Base-by-base conservation (phyloP, 1,140 invertebrate genomes). In the Nylanderia fulva region DNA sequence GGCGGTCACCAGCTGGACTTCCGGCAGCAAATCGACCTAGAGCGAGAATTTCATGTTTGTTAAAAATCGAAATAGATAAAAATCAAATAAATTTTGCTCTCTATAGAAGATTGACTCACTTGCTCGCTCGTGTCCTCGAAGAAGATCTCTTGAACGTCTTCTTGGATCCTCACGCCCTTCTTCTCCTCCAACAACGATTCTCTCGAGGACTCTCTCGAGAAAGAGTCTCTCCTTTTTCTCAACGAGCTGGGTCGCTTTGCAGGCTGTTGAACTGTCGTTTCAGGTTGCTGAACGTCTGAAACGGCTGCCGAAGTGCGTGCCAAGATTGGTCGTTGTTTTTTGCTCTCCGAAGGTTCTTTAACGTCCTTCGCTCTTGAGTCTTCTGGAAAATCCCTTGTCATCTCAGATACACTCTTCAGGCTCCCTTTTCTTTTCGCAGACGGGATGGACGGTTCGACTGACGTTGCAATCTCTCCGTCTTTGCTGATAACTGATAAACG, bases 111-210 rank as follows among this genome's bases (percentile, higher is more conserved):
- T 71, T 0, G 27, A 58, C 27, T 72, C 13, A 82, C 77, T 63
- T 90, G 84, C 0, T 91, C 91, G 21, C 87, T 88, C n/a, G 36
- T 71, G 4, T 91, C 91, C 27, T 92, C 91, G 60, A 90, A 92
- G 11, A 87, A 90, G 8, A 92, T 91, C 61, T 93, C 91, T 15
- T 93, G 87, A 2, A 90, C 88, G n/a, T 90, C 90, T 24, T 93
- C 93, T 56, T 92, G 90, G 76, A 93, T 94, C 45, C 92, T 92
- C 0, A 93, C 93, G 0, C 92, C 93, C 75, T 93, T 93, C n/a
- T 85, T 89, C 21, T 93, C 92, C 11, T 87, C 84, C 56, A 88
- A 9, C 21, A 90, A 11, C 2, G 89, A 91, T 21, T 90, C 87
- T 9, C 64, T 91, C 11, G 88, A 90, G 8, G 88, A 90, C 21